phyloP scores from a whole-genome alignment of 2,113 vertebrate species.

The Chinchilla lanigera region DNA sequence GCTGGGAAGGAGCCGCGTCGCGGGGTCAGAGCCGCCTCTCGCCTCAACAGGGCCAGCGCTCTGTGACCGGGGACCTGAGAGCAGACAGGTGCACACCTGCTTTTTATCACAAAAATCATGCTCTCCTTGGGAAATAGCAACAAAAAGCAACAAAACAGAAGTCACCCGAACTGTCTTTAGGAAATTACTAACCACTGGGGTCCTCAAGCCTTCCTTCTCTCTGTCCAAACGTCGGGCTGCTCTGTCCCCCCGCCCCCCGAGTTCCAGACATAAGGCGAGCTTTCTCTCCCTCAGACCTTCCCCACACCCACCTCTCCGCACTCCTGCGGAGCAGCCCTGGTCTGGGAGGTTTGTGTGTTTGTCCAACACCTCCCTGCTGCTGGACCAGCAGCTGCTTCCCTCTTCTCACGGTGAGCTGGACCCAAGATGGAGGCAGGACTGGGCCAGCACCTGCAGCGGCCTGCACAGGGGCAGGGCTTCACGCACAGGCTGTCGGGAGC shows the following conservation, averaged over 20 bases:
- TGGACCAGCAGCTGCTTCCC: neutral
- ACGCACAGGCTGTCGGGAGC: accelerated
- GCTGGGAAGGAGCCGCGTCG: neutral
- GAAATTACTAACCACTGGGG: neutral
- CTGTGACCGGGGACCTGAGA: neutral
- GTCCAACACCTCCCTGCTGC: neutral
- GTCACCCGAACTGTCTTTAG: neutral
- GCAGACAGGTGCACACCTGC: neutral
- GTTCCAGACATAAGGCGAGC: neutral
- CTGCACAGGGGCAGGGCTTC: neutral
- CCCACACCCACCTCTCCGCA: neutral
- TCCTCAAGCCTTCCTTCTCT: neutral
- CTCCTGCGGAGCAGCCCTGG: neutral
- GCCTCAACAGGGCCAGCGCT: neutral
- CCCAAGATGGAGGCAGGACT: accelerated
- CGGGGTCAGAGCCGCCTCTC: neutral
- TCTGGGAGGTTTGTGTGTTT: accelerated
- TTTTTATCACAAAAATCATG: neutral
- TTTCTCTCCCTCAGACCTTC: neutral
- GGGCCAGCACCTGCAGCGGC: accelerated
- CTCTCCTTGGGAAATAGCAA: neutral
- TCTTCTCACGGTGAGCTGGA: neutral
- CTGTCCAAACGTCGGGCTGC: neutral
- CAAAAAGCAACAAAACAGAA: neutral
- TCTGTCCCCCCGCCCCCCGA: neutral